Evolutionary conservation across 2,797 vertebrate species (phyloP).

Genomic region (Agapornis canus): DNA sequence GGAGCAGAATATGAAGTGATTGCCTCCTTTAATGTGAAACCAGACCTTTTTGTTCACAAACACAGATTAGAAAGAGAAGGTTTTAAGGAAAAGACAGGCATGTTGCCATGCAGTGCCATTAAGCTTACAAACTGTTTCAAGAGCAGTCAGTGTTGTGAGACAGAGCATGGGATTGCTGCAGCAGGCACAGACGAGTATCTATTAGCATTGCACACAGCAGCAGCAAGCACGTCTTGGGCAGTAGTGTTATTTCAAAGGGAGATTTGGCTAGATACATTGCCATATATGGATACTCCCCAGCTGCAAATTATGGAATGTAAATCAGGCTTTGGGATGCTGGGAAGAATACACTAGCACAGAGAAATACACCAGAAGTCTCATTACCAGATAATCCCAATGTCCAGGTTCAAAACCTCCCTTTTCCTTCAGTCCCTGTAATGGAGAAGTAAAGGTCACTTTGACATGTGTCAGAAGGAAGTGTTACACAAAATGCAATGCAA

Average conservation of each 20-base stretch:
- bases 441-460: not conserved
- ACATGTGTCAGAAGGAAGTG: not conserved
- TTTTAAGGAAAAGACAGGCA: not conserved
- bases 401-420: not conserved
- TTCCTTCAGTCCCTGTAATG: not conserved
- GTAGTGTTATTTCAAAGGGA: not conserved
- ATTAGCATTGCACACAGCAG: not conserved
- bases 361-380: not conserved
- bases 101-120: too few species aligned
- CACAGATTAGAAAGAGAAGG: not conserved
- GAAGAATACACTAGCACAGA: not conserved
- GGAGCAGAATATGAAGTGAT: not conserved
- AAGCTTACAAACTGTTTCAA: not conserved
- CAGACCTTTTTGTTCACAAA: not conserved
- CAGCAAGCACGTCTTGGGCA: not conserved
- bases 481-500: not conserved
- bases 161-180: rapidly evolving
- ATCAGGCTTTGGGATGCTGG: not conserved
- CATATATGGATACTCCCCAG: not conserved
- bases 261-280: not conserved
- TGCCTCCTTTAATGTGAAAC: not conserved
- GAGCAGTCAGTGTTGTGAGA: not conserved
- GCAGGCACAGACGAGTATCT: rapidly evolving
- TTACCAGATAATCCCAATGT: not conserved
- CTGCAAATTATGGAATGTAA: not conserved